These are phyloP conservation scores for Psilanteris sp. DNA, from an alignment of 1,140 invertebrate species.

Conservation along the genomic window DNA sequence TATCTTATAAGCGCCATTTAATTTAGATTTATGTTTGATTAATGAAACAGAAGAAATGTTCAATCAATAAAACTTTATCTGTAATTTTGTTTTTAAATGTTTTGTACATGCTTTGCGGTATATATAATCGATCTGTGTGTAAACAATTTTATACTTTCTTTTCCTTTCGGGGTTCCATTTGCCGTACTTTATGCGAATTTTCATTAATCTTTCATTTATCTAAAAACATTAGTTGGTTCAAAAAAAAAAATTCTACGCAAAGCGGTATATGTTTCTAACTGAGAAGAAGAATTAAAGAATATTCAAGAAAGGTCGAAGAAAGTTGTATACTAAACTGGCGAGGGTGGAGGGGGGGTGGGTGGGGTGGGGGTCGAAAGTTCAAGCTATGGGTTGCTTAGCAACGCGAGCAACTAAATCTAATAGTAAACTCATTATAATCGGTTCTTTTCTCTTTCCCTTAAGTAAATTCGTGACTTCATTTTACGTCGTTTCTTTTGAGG, in stretches of 20 bases:
- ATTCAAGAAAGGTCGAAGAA: constrained; percentile 39
- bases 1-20: no score
- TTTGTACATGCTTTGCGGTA: no score
- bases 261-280: constrained; percentile 20
- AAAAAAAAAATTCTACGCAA: neutral
- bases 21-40: no score
- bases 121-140: no score
- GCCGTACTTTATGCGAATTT: no score
- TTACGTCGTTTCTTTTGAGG: constrained; percentile 39
- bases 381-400: constrained; percentile 67
- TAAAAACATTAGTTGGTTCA: neutral
- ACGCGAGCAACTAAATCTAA: constrained; percentile 75
- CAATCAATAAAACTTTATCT: no score
- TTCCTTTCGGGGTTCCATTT: no score
- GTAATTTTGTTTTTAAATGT: no score
- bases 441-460: constrained; percentile 72
- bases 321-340: constrained; percentile 36
- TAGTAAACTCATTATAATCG: constrained; percentile 78
- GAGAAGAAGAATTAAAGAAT: constrained; percentile 16
- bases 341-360: no score
- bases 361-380: constrained; percentile 71
- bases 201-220: neutral
- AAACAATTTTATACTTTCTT: no score
- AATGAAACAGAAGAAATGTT: no score
- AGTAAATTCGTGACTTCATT: constrained; percentile 73